Conservation (phyloP, 2,113 vertebrate species). For the Herpailurus yagouaroundi region DNA sequence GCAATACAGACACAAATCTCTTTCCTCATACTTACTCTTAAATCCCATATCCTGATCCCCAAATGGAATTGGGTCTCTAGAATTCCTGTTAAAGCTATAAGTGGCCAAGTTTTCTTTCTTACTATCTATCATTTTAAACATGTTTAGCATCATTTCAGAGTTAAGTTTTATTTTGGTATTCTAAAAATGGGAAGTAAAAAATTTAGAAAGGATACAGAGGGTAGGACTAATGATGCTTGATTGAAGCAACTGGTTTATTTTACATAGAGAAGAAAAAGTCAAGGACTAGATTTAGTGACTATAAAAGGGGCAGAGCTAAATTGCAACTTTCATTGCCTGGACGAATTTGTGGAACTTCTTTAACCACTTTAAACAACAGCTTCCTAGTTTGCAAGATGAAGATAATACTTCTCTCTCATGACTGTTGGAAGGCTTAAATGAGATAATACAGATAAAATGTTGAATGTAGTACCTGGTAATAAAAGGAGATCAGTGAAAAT, state of each 20-base stretch:
- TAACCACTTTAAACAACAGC: neutral
- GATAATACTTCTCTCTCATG: neutral
- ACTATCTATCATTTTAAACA: neutral
- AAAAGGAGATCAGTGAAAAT: neutral
- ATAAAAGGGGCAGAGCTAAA: neutral
- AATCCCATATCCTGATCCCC: neutral
- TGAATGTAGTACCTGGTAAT: neutral
- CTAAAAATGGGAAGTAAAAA: neutral
- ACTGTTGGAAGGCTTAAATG: neutral
- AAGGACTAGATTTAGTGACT: neutral
- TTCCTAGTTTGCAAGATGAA: neutral
- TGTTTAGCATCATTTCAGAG: neutral
- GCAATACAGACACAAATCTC: neutral
- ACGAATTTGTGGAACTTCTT: neutral
- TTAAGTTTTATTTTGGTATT: neutral
- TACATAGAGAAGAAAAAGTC: neutral
- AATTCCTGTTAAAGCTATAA: neutral
- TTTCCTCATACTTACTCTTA: neutral
- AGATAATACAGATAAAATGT: neutral
- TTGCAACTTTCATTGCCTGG: neutral
- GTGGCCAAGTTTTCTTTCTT: neutral
- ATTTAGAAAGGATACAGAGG: neutral
- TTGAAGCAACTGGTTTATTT: neutral
- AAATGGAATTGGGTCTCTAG: neutral
- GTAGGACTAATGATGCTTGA: neutral